These are phyloP conservation scores for Yponomeuta plumbellus DNA, from an alignment of 2,888 invertebrate species.

Conservation along the genomic window DNA sequence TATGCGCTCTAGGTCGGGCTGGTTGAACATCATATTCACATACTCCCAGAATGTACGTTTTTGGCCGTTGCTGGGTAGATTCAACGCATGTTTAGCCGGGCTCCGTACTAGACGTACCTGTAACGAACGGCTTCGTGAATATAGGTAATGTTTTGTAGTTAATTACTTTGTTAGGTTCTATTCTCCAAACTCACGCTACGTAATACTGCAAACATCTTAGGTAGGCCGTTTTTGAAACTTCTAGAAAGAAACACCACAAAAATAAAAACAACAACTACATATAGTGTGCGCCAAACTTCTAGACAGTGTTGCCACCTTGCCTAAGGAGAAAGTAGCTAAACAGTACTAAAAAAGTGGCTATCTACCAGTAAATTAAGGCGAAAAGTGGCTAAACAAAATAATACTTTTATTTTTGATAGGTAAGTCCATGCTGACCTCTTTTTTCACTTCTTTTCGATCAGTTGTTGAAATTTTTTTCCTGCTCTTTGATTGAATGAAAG, in stretches of 20 bases:
- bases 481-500: no score
- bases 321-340: no score
- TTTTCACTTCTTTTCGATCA: no score
- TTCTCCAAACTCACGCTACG: background rate
- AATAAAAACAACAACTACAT: background rate
- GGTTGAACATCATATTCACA: conserved; percentile 80
- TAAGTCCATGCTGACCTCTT: no score
- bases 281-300: no score
- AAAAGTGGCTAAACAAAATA: no score
- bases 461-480: no score
- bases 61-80: conserved; percentile 29
- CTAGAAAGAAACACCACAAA: background rate
- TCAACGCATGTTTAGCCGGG: background rate
- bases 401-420: no score
- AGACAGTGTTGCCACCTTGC: no score
- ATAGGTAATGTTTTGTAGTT: background rate
- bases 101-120: background rate
- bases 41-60: conserved; percentile 66
- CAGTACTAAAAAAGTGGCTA: no score
- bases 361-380: no score
- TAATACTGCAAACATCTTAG: background rate
- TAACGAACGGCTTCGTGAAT: background rate
- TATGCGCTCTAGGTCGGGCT: conserved; percentile 81
- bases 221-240: background rate
- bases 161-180: background rate